These are phyloP conservation scores for Microchrysa polita DNA, from an alignment of 2,888 invertebrate genomes.

Conservation along the genomic window DNA sequence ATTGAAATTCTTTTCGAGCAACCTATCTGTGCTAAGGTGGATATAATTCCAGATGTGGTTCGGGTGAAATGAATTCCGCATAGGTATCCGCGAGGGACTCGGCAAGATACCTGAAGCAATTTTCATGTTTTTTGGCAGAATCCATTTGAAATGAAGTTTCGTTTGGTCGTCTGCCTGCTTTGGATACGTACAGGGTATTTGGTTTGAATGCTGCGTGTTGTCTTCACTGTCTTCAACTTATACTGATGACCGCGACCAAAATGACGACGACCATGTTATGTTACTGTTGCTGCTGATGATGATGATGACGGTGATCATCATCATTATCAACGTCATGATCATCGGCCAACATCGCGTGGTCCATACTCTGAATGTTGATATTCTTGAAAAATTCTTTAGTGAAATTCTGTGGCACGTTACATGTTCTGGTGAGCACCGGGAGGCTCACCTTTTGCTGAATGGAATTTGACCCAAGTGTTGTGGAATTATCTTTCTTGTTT, in stretches of 20 bases:
- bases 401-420: conserved; percentile 44
- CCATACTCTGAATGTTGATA: conserved; percentile 42
- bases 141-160: conserved; percentile 27
- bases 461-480: conserved; percentile 48
- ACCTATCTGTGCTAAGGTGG: not conserved
- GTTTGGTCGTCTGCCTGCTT: not conserved
- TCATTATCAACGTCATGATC: conserved; percentile 43
- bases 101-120: conserved; percentile 33
- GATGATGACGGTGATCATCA: conserved; percentile 39
- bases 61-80: conserved; percentile 20
- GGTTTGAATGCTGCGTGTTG: conserved; percentile 27
- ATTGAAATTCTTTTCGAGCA: not conserved
- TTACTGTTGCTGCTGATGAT: conserved; percentile 14
- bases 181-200: conserved; percentile 3
- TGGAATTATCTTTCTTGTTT: conserved; percentile 42
- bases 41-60: conserved; percentile 29
- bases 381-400: conserved; percentile 48
- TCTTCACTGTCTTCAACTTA: conserved; percentile 26
- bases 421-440: conserved; percentile 18
- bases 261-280: conserved; percentile 9
- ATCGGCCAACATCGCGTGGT: conserved; percentile 46
- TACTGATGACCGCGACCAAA: conserved; percentile 1
- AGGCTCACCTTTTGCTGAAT: conserved; percentile 27
- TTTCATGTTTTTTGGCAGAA: conserved; percentile 26
- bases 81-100: conserved; percentile 33